Percentiles rank a stretch among this genome's conserved stretches.
These are phyloP conservation scores for Heliconius sara DNA, from an alignment of 2,888 invertebrate genomes.

Conservation along the genomic window DNA sequence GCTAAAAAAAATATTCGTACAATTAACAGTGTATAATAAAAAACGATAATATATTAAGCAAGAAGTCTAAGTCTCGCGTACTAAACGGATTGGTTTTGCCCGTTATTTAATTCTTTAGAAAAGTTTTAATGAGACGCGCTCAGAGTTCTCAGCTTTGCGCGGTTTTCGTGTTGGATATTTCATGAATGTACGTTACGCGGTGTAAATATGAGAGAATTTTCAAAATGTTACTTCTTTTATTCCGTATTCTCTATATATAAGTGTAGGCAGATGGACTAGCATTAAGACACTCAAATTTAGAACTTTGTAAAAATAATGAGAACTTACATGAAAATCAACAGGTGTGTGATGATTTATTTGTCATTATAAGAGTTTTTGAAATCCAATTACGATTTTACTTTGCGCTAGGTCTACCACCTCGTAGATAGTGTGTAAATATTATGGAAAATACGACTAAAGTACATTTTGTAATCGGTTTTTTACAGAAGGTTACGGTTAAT, in stretches of 20 bases:
- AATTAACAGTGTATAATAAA: not conserved
- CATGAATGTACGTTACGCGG: not conserved
- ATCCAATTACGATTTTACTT: too few relatives aligned
- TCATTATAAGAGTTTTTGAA: too few relatives aligned
- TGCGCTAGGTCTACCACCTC: too few relatives aligned
- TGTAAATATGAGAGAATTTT: constrained; percentile 11
- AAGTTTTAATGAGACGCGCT: constrained; percentile 44
- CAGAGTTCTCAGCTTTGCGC: constrained; percentile 32
- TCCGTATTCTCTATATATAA: not conserved
- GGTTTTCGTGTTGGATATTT: constrained; percentile 33
- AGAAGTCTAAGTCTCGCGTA: constrained; percentile 5
- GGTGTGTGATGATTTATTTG: too few relatives aligned
- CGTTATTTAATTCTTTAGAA: constrained; percentile 38
- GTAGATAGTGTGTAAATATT: too few relatives aligned
- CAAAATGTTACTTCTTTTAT: not conserved
- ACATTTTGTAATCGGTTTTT: too few relatives aligned
- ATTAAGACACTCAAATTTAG: not conserved
- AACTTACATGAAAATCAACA: too few relatives aligned
- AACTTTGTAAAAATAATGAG: too few relatives aligned
- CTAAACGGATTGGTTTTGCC: constrained; percentile 41
- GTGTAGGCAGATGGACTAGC: not conserved
- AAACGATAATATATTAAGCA: not conserved
- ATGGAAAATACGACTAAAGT: too few relatives aligned
- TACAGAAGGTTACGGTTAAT: too few relatives aligned
- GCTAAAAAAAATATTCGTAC: not conserved